Evolutionary conservation across 2,888 invertebrate genomes (phyloP).

Genomic region (Embidobia sp.): DNA sequence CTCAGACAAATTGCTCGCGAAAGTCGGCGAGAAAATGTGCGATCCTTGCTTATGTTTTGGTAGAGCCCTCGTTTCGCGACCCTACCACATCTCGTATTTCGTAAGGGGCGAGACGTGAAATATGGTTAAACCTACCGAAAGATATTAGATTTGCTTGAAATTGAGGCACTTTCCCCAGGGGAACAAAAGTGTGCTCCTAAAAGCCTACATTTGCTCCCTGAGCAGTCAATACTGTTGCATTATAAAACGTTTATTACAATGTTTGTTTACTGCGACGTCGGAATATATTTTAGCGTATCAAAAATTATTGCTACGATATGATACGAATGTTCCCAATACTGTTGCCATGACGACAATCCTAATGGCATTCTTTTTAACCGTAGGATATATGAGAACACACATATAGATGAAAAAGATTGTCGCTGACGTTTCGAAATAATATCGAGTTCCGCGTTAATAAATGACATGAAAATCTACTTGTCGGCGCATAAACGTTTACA

Average conservation of each 20-base stretch:
- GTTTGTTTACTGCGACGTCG: slow-evolving; percentile 19
- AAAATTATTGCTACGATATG: slow-evolving; percentile 43
- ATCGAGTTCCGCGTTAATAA: background rate
- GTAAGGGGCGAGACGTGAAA: slow-evolving; percentile 66
- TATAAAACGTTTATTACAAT: slow-evolving; percentile 44
- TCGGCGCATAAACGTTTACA: too few relatives aligned
- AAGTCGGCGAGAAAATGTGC: slow-evolving; percentile 5
- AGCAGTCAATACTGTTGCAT: slow-evolving; percentile 25
- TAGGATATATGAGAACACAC: slow-evolving; percentile 8
- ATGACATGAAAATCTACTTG: background rate
- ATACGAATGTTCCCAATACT: slow-evolving; percentile 18
- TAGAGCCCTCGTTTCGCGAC: slow-evolving; percentile 34
- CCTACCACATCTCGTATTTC: slow-evolving; percentile 43
- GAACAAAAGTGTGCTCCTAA: slow-evolving; percentile 34
- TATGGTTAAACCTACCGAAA: slow-evolving; percentile 72
- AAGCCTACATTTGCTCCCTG: slow-evolving; percentile 15
- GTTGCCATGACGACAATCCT: slow-evolving; percentile 44
- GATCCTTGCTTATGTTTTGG: slow-evolving; percentile 28
- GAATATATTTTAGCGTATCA: slow-evolving; percentile 24
- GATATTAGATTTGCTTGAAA: slow-evolving; percentile 71
- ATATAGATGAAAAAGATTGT: slow-evolving; percentile 8
- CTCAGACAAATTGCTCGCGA: slow-evolving; percentile 41
- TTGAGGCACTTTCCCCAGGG: slow-evolving; percentile 65
- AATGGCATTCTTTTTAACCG: slow-evolving; percentile 27
- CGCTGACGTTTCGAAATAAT: slow-evolving; percentile 16